Percentiles rank a stretch among this genome's conserved stretches.
phyloP scores from a whole-genome alignment of 2,113 vertebrate genomes.

The Hippocampus barbouri region DNA sequence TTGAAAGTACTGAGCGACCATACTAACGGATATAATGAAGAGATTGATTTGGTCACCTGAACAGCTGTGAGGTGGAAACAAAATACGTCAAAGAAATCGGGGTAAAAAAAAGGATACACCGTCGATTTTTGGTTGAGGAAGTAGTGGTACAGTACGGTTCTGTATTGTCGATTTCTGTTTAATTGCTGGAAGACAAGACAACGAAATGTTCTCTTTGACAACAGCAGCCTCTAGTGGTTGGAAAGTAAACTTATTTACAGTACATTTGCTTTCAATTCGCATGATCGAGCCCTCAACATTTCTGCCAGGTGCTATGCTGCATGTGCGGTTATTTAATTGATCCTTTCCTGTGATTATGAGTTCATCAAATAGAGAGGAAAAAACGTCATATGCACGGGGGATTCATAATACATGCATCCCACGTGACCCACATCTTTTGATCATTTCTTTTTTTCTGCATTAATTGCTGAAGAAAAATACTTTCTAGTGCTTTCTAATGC shows the following conservation, averaged over 20 bases:
- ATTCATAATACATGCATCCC: background rate
- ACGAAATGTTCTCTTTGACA: constrained; percentile 31
- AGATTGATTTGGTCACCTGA: too few relatives aligned
- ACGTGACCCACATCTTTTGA: background rate
- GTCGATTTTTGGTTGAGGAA: too few relatives aligned
- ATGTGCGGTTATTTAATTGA: background rate
- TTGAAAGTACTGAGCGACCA: background rate
- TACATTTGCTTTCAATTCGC: background rate
- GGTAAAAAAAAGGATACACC: too few relatives aligned
- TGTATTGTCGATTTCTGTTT: too few relatives aligned
- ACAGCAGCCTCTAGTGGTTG: constrained; percentile 58
- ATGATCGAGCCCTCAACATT: background rate
- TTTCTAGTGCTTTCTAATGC: too few relatives aligned
- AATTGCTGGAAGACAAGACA: background rate
- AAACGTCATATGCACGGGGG: background rate
- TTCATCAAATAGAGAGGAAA: background rate
- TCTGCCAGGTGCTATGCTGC: background rate
- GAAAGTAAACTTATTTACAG: background rate
- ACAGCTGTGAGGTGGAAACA: too few relatives aligned
- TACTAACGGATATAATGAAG: background rate
- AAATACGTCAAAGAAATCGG: too few relatives aligned
- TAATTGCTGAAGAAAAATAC: background rate
- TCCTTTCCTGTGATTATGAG: background rate
- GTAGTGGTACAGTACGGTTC: too few relatives aligned
- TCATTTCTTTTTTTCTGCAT: background rate